Percentiles rank a stretch among this genome's conserved stretches.
These are phyloP conservation scores for Ivindomyrus marchei DNA, from an alignment of 2,113 vertebrate species.

Conservation along the genomic window DNA sequence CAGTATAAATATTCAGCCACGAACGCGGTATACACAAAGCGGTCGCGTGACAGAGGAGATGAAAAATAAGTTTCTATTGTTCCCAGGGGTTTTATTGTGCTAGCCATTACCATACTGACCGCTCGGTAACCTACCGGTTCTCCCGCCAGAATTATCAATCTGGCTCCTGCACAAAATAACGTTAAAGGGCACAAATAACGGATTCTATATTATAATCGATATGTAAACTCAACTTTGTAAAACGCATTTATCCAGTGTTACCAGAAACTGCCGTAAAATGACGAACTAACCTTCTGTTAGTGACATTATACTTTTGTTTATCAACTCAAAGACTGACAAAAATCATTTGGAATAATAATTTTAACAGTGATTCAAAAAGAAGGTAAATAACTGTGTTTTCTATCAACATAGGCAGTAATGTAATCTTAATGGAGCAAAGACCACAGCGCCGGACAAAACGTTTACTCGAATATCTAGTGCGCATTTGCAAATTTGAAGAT, in stretches of 20 bases:
- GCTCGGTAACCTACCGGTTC: conserved; percentile 66
- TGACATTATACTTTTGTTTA: not conserved
- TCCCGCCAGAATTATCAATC: conserved; percentile 49
- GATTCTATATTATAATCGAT: not conserved
- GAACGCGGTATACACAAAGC: conserved; percentile 56
- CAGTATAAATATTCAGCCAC: conserved; percentile 28
- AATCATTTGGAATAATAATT: not conserved
- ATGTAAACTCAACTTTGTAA: not conserved
- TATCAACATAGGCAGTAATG: not conserved
- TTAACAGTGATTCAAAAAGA: not conserved
- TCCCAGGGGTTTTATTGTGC: conserved; percentile 67
- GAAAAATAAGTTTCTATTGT: conserved; percentile 72
- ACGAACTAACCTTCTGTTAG: not conserved
- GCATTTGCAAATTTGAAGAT: conserved; percentile 9
- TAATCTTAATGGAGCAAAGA: not conserved
- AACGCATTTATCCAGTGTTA: not conserved
- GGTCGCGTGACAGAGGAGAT: conserved; percentile 66
- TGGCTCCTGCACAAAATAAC: not conserved
- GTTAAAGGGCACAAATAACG: not conserved
- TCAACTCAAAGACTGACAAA: not conserved
- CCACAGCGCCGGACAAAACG: not conserved
- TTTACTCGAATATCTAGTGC: not conserved
- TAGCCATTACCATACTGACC: conserved; percentile 71
- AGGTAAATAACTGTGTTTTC: not conserved
- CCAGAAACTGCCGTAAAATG: not conserved